Evolutionary conservation across 2,797 vertebrate genomes (phyloP).

Genomic region (Microtus agrestis): DNA sequence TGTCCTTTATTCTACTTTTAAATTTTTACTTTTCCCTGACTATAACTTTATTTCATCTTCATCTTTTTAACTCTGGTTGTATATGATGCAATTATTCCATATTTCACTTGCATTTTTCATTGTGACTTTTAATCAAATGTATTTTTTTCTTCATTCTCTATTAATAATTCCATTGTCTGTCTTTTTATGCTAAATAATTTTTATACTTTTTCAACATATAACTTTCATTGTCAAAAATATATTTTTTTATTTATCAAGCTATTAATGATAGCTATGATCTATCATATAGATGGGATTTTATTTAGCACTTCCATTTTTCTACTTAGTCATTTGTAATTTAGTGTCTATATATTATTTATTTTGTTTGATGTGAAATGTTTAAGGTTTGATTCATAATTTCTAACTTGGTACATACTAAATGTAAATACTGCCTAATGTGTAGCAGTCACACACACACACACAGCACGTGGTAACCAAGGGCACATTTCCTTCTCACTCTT

Average conservation of each 20-base stretch:
- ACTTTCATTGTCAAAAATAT: neutral
- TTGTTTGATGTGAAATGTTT: neutral
- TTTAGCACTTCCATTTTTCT: neutral
- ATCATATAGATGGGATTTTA: neutral
- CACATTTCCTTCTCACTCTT: neutral
- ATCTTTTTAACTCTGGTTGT: neutral
- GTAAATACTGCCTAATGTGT: neutral
- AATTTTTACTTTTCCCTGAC: neutral
- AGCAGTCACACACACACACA: neutral
- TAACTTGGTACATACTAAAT: neutral
- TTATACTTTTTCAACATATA: neutral
- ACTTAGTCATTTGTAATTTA: neutral
- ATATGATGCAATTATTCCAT: neutral
- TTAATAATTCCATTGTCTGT: neutral
- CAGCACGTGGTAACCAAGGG: neutral
- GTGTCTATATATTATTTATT: neutral
- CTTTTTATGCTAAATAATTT: neutral
- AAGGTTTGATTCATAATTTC: neutral
- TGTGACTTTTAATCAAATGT: neutral
- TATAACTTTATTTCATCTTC: conserved; percentile 43
- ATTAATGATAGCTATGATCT: neutral
- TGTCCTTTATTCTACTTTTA: neutral
- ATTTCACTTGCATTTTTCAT: neutral
- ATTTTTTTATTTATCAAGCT: accelerated
- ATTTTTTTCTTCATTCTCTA: neutral